These are phyloP conservation scores for Microtus richardsoni DNA, from an alignment of 2,113 vertebrate species.

Conservation along the genomic window DNA sequence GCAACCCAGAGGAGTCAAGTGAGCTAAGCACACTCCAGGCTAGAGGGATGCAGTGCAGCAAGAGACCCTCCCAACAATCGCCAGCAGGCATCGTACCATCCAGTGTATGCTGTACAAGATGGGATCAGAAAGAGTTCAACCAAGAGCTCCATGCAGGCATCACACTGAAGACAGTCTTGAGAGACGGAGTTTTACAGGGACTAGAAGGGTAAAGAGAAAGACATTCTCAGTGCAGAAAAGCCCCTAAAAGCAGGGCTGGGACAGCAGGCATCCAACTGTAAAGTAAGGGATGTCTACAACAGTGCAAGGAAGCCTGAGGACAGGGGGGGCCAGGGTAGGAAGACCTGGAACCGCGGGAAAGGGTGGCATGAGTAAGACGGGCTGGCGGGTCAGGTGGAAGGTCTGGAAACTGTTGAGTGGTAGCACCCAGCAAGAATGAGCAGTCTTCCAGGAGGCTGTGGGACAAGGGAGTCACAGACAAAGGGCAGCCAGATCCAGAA, in stretches of 20 bases:
- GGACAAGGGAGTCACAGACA: background rate
- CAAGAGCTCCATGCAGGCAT: background rate
- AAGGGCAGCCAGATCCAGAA: background rate
- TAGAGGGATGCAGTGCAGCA: background rate
- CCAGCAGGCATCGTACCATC: background rate
- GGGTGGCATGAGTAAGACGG: accelerated
- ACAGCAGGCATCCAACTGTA: background rate
- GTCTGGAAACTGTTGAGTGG: background rate
- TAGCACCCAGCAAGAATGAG: too few species aligned
- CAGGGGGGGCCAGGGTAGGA: accelerated
- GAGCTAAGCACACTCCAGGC: background rate
- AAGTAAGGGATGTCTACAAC: accelerated
- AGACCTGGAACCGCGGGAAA: accelerated
- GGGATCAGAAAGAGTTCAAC: background rate
- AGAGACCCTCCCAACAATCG: background rate
- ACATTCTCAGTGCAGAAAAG: accelerated
- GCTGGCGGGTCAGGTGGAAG: too few species aligned
- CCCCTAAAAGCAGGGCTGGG: accelerated
- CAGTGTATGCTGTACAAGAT: too few species aligned
- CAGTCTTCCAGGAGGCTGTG: background rate
- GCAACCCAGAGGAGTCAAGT: accelerated
- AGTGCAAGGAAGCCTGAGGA: too few species aligned
- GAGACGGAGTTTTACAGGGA: background rate
- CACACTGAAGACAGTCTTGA: background rate
- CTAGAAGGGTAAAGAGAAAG: background rate